Base-by-base conservation (phyloP, 1,140 invertebrate genomes). In the Diorhabda sublineata region DNA sequence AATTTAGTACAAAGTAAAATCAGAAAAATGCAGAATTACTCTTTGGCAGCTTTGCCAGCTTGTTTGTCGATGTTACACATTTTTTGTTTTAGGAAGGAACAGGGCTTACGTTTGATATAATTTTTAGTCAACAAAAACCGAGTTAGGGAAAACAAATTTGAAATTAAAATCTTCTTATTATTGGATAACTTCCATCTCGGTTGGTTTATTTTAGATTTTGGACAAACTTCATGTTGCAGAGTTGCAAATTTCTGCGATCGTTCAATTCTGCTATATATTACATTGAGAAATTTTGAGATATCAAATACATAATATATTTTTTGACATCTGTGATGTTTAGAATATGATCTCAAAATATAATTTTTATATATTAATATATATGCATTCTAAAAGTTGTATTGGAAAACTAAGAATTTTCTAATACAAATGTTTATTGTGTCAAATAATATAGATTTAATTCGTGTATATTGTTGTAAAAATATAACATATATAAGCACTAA, bases 341-440 rank as follows among this genome's bases (percentile, higher is more conserved):
- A 67, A 60, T 67, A 67, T 67, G 65, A 67, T 67, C 65, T 67
- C 65, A 67, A 67, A 67, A 67, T 67, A 67, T 67, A 60, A 67
- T 67, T 67, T 67, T 67, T 60, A 60, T 60, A 60, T 60, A 67
- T 66, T 66, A 66, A 59, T 67, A 45, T 67, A 61, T 61, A 42
- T 11, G 45, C 47, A 26, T 26, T 26, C 26, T 26, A 26, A 26
- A 26, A 26, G 26, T 26, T n/a, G 26, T 58, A 26, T 26, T 58
- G 9, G 26, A 26, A n/a, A 58, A n/a, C 3, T 58, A 9, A 58
- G 9, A 58, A n/a, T 58, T 61, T n/a, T 4, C 59, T 42, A 42
- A 43, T 61, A 41, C 59, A 61, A 61, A 61, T 9, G 26, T 63
- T 45, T 45, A 9, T 9, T 63, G n/a, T 43, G 61, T n/a, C 11